A percentile compares a stretch with the other conserved stretches of the same genome.
Conservation (phyloP, 2,797 vertebrate species). For the Jordanella pulchra region DNA sequence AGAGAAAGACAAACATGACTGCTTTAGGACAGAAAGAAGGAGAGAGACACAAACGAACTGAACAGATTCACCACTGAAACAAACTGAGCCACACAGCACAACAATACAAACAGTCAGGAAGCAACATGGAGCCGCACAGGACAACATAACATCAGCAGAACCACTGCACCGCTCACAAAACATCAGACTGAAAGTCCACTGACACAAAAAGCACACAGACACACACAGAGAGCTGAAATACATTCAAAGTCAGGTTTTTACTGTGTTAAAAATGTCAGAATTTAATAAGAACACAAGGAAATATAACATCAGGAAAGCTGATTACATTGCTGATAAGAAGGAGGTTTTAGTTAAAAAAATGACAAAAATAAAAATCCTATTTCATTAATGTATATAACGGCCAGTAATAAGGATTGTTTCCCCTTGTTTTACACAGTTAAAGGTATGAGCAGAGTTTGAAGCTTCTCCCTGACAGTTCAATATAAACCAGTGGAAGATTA, state of each 20-base stretch:
- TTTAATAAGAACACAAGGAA: too few relatives aligned
- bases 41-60: slow-evolving; percentile 20
- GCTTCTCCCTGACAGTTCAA: too few relatives aligned
- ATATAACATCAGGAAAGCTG: background rate
- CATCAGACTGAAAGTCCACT: background rate
- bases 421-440: too few relatives aligned
- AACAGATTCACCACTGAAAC: slow-evolving; percentile 52
- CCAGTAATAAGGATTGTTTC: too few relatives aligned
- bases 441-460: too few relatives aligned
- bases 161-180: slow-evolving; percentile 27
- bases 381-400: too few relatives aligned
- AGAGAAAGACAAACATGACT: slow-evolving; percentile 32
- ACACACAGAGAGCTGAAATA: background rate
- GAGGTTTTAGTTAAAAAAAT: background rate
- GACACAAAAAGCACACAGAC: slow-evolving; percentile 1
- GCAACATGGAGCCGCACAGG: slow-evolving; percentile 23
- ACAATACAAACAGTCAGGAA: slow-evolving; percentile 25
- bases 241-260: background rate
- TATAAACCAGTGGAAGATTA: background rate
- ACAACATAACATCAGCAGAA: slow-evolving; percentile 16
- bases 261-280: background rate
- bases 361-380: too few relatives aligned
- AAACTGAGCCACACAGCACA: slow-evolving; percentile 34
- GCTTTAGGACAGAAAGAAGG: slow-evolving; percentile 15
- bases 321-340: background rate